Evolutionary conservation across 2,113 vertebrate genomes (phyloP), one percentile per base, ranked within the genome.

Genomic region (Tretioscincus oriximinensis): DNA sequence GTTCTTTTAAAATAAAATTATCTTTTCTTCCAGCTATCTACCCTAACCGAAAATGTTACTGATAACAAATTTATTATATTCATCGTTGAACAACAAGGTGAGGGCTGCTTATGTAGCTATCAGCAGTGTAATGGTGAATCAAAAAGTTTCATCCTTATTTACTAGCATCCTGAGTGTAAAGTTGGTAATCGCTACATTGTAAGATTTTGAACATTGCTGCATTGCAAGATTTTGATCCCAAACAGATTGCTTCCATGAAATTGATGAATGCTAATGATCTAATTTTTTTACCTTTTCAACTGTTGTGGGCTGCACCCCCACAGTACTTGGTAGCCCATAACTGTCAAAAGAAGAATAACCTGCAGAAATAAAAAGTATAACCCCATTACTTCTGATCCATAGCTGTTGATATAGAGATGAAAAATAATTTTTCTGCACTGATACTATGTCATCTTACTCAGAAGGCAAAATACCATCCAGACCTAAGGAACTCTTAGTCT

Each of bases 231-330:
- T n/a, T n/a, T n/a, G n/a, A n/a, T n/a, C 41, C n/a, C 16, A 20
- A 26, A 66, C 6, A 70, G 49, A 78, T 61, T 83, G 64, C 74
- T 66, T 60, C 47, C 45, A 10, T n/a, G 58, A 47, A 31, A 35
- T 51, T 22, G 0, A 0, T 74, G 24, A 12, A 47, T 70, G 35
- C 41, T 78, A 74, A 64, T 63, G 49, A 84, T 41, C 58, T 24
- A 66, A 66, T 72, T 76, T n/a, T 58, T 86, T 88, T 85, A 83
- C 83, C 82, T 70, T 82, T 5, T 45, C n/a, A 82, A 71, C 49
- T 64, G 68, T 68, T 29, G 41, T 35, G 7, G 70, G 65, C 31
- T 49, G 45, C 58, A 78, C 79, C 68, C 81, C 47, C 31, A 9
- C 35, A 22, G 73, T 72, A 60, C 28, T 72, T 65, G 26, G 69